phyloP scores from a whole-genome alignment of 2,113 vertebrate genomes.

The Panthera tigris region DNA sequence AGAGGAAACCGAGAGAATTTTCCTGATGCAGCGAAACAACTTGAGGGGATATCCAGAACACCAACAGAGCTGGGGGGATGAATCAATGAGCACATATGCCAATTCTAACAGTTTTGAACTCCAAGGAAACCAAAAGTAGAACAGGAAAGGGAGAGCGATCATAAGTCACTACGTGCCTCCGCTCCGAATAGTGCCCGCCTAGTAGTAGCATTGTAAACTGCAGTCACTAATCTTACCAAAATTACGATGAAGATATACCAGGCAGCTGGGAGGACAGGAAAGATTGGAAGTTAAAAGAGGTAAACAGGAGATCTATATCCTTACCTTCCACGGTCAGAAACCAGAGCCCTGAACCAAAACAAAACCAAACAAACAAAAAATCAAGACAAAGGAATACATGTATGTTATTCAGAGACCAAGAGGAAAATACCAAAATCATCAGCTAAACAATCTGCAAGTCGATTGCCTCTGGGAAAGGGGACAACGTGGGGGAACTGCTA shows the following conservation, averaged over 20 bases:
- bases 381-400: background rate
- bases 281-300: background rate
- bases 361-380: too few species aligned
- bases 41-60: background rate
- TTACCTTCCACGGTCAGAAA: background rate
- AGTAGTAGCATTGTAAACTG: fast-evolving
- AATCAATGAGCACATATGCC: background rate
- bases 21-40: background rate
- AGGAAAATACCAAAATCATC: background rate
- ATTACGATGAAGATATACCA: fast-evolving
- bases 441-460: background rate
- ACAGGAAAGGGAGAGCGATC: too few species aligned
- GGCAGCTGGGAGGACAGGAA: background rate
- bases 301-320: background rate
- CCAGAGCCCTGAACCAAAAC: background rate
- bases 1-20: background rate
- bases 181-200: background rate
- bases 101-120: background rate
- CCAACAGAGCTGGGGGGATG: background rate
- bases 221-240: background rate
- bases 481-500: fast-evolving
- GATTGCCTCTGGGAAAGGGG: background rate
- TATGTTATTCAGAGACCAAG: background rate
- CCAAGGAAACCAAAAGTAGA: background rate
- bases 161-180: fast-evolving